Base-by-base conservation (phyloP, 2,888 invertebrate genomes). In the Ectobius pallidus region DNA sequence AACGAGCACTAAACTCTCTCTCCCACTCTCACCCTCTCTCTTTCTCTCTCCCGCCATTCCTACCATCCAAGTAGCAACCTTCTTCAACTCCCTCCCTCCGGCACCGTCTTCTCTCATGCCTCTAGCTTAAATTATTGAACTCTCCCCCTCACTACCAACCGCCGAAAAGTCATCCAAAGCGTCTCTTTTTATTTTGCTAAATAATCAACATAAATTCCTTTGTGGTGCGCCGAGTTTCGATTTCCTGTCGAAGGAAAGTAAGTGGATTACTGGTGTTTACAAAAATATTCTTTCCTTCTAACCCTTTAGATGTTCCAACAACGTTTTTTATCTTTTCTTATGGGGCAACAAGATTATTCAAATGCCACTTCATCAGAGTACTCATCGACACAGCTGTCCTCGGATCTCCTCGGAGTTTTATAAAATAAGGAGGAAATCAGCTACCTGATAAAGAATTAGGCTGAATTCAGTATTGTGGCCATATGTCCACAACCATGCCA, bases 41-140 rank as follows among this genome's bases (percentile, higher is more conserved):
- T 20, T 16, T 18, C n/a, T n/a, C n/a, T n/a, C n/a, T n/a, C n/a
- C n/a, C n/a, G 0, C 4, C 52, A 52, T 52, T 1, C 20, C 52
- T 55, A 3, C 65, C 63, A 18, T 22, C 42, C 14, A 63, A 63
- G 42, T 63, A 34, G 42, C 42, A 42, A 63, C 63, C 65, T 34
- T 4, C 42, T 42, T 65, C 32, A 16, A 30, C 4, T 30, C 58
- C 58, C 58, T 16, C 25, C 55, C 11, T n/a, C 46, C n/a, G n/a
- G n/a, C n/a, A n/a, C n/a, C n/a, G 11, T n/a, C 46, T 46, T 4
- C 46, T 3, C 55, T 55, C 55, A 25, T 25, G 14, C 55, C 55
- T 55, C 55, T 55, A 25, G 58, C 58, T 58, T 58, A 58, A 58
- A 58, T 58, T 58, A 58, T 58, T 58, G 58, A 58, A 58, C 58